Evolutionary conservation across 2,797 vertebrate species (phyloP), one percentile per base, ranked within the genome.

Genomic region (Poeciliopsis presidionis): DNA sequence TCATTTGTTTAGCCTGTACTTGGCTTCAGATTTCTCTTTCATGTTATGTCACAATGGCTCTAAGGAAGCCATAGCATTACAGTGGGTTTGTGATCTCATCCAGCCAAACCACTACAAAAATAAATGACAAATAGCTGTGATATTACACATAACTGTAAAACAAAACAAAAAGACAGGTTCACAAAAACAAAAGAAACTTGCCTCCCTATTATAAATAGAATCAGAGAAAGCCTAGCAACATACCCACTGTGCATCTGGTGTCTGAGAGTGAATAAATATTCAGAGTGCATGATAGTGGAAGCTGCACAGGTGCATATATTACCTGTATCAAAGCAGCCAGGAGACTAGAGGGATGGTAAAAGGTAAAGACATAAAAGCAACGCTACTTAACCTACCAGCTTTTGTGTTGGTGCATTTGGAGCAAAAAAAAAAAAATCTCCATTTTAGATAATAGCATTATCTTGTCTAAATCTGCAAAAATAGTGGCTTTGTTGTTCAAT

Each of bases 231-330:
- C 91, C 89, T 85, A 95, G 93, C 92, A 93, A 93, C 94, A 93
- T 91, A 91, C 90, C 92, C 90, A 87, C 79, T 84, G 90, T 95
- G 93, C 93, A 93, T 94, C 92, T 95, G 93, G 87, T 90, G 90
- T 92, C 93, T 94, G 89, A 90, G 90, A 91, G 89, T 84, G 84
- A 91, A 94, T 94, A 95, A 93, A 95, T 95, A 95, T 95, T 94
- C 93, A 90, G 90, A 83, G 88, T 86, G 92, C 92, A 92, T 89
- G 93, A 92, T 92, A 87, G 90, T 87, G 85, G 88, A 88, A 90
- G 92, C 90, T 92, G 87, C 92, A 93, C 93, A 95, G 93, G 94
- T 95, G 94, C 94, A 95, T 95, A 94, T 89, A 94, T 94, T 94
- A 94, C 93, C 92, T 94, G 92, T 93, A 94, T 94, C 92, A 93